Evolutionary conservation across 2,113 vertebrate genomes (phyloP), one percentile per base, ranked within the genome.

Genomic region (Coptodon bakossiorum): DNA sequence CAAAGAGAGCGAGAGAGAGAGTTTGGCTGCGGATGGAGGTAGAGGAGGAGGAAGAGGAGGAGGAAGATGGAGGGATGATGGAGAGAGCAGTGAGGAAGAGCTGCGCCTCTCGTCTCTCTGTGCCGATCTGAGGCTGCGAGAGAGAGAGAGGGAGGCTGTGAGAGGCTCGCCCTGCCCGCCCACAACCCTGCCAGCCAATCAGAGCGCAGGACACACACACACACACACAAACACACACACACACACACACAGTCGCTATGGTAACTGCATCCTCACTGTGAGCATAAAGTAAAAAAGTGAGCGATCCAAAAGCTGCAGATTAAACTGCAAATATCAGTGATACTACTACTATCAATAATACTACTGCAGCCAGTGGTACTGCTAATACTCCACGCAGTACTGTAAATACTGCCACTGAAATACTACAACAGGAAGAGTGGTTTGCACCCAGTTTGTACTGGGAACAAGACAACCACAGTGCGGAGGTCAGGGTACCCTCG

Each of bases 261-360:
- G 95, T 81, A 94, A 95, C 94, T 95, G 87, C 85, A 86, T 93
- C 91, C 82, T 87, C 83, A 36, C 63, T 85, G 80, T 63, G 81
- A 80, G 83, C 83, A 81, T 82, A 90, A 86, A 92, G 87, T 85
- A 80, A 76, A 7, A 48, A 76, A 76, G 40, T 73, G 68, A 36
- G 59, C 36, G 0, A 36, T 63, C 29, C 22, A 48, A 45, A 73
- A 73, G 17, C 68, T 76, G 68, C 68, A 76, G 14, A 29, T 48
- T 73, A 48, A 48, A 76, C 68, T 29, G 9, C 9, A 36, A 66
- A 76, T 76, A 48, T 76, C 16, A 29, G 40, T 76, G 24, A 76
- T 76, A 48, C 68, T 73, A 68, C 11, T 68, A 5, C 63, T 71
- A 22, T 22, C 24, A 71, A 68, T 24, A 40, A n/a, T 68, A 43